A percentile compares a stretch with the other conserved stretches of the same genome.
Conservation (phyloP, 2,113 vertebrate genomes). For the Montifringilla adamsi region DNA sequence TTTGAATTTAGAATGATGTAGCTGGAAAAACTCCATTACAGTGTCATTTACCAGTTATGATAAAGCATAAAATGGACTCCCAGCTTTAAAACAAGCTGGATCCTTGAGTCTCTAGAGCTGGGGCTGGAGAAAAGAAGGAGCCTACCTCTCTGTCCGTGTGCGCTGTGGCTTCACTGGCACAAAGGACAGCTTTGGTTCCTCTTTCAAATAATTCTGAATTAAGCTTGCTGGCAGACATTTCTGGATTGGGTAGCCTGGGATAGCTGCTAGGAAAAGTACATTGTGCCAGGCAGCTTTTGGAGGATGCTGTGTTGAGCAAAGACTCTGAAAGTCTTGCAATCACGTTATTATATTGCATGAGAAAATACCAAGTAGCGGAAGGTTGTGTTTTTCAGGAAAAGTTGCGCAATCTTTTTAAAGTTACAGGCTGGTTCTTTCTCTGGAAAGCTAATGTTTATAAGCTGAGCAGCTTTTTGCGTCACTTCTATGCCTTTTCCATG, state of each 20-base stretch:
- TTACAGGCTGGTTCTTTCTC: neutral
- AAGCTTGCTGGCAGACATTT: neutral
- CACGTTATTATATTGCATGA: neutral
- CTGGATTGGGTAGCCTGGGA: neutral
- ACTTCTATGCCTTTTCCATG: neutral
- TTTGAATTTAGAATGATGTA: neutral
- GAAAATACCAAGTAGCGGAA: neutral
- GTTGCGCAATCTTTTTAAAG: neutral
- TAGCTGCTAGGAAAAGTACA: neutral
- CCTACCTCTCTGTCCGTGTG: fast-evolving
- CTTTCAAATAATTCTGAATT: neutral
- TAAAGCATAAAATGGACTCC: neutral
- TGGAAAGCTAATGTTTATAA: neutral
- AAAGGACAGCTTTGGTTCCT: neutral
- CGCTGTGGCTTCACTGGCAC: neutral
- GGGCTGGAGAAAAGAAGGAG: neutral
- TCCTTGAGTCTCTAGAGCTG: neutral
- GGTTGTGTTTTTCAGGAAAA: conserved; percentile 54
- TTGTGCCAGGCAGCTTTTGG: neutral
- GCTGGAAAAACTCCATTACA: neutral
- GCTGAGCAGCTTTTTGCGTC: neutral
- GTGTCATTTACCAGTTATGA: neutral
- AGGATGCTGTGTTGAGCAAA: neutral
- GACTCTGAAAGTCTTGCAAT: neutral
- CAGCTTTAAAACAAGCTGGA: neutral